Evolutionary conservation across 2,888 invertebrate species (phyloP).

Genomic region (Heliconius ethilla): DNA sequence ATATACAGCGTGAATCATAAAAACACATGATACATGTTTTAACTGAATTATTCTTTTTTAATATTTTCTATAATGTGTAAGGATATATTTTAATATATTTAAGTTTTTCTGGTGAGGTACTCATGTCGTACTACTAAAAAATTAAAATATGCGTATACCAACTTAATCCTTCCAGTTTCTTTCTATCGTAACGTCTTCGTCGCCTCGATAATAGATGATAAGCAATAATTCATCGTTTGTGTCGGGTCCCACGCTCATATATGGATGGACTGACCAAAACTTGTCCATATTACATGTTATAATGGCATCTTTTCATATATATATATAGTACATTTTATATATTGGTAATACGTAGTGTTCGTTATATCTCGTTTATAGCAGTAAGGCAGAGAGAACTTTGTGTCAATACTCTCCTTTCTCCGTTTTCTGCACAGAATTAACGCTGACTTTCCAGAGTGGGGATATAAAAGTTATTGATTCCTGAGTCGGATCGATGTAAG

Average conservation of each 20-base stretch:
- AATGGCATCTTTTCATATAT: slow-evolving; percentile 3
- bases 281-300: slow-evolving; percentile 15
- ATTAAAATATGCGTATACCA: not conserved
- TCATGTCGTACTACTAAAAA: too few relatives aligned
- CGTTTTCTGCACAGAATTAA: not conserved
- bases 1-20: too few relatives aligned
- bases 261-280: slow-evolving; percentile 49
- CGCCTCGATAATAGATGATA: slow-evolving; percentile 77
- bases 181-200: slow-evolving; percentile 48
- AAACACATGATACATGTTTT: not conserved
- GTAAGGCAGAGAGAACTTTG: too few relatives aligned
- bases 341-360: not conserved
- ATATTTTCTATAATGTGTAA: too few relatives aligned
- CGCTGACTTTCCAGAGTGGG: not conserved
- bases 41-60: not conserved
- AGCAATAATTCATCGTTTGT: slow-evolving; percentile 79
- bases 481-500: not conserved
- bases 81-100: not conserved
- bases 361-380: too few relatives aligned
- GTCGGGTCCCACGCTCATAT: slow-evolving; percentile 70
- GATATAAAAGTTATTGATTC: not conserved
- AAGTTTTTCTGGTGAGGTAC: not conserved
- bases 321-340: not conserved
- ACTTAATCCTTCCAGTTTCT: slow-evolving; percentile 32
- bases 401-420: too few relatives aligned